These are phyloP conservation scores for Chironomus riparius DNA, from an alignment of 2,888 invertebrate species.

Conservation along the genomic window DNA sequence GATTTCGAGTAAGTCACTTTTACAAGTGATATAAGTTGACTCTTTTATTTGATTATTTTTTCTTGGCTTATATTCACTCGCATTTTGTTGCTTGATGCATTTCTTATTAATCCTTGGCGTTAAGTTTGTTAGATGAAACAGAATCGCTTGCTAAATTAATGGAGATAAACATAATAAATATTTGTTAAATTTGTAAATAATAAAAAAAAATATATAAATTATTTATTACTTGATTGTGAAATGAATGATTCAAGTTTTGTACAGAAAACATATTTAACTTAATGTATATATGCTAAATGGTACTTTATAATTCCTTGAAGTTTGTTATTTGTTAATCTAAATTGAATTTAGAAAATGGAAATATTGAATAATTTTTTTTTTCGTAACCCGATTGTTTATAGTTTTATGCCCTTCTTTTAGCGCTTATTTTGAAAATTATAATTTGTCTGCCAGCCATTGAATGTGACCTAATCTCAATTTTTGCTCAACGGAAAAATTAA, in stretches of 20 bases:
- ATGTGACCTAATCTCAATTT: no score
- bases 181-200: not conserved
- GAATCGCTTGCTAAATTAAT: not conserved
- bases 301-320: no score
- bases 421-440: no score
- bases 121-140: conserved; percentile 11
- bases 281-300: no score
- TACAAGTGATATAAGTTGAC: not conserved
- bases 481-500: no score
- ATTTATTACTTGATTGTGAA: not conserved
- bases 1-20: not conserved
- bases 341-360: no score
- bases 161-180: not conserved
- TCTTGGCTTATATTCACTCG: not conserved
- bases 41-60: not conserved
- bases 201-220: not conserved
- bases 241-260: not conserved
- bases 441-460: no score
- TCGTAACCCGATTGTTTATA: no score
- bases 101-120: conserved; percentile 11
- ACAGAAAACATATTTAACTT: not conserved
- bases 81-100: not conserved
- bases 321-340: no score
- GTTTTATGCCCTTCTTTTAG: no score
- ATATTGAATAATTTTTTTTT: no score